Evolutionary conservation across 53 echinoderm and acorn worm species (phyloP), one percentile per base, ranked within the genome.

Genomic region (Temnopleurus reevesii): DNA sequence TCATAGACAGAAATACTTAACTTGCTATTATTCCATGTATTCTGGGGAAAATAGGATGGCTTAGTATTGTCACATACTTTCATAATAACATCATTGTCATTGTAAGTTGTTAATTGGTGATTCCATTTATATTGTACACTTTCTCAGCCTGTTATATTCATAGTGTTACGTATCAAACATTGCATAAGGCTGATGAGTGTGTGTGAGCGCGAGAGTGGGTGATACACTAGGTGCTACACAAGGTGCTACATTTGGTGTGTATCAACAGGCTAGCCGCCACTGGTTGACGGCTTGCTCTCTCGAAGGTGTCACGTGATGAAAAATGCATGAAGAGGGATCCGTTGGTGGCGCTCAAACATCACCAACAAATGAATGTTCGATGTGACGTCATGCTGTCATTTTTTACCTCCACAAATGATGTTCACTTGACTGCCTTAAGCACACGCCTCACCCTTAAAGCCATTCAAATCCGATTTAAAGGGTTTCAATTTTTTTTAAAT

Each of bases 261-360:
- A 71, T 71, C 71, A 71, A 71, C 71, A 71, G 71, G 41, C 71
- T 38, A 71, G n/a, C 71, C 21, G 71, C 41, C 71, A 71, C 71
- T 41, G 23, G 8, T 71, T 71, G 71, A 71, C 71, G 38, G 71
- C 2, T 8, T 38, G 19, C 71, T 21, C 71, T 71, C 41, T 17
- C 71, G 8, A 18, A 71, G 71, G 71, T 41, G 71, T 71, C 71
- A 71, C 41, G 71, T 71, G 71, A 71, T 71, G 8, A 13, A 71
- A 71, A 38, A 71, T 41, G 71, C 71, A 71, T 41, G 38, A n/a
- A 8, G 71, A 71, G 13, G 41, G 38, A 66, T n/a, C n/a, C n/a
- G n/a, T n/a, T 21, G 41, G 71, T 41, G 71, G 41, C 71, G 41
- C 71, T 41, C 36, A 71, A 71, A 71, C 71, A 41, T 71, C 71